Evolutionary conservation across 2,888 invertebrate species (phyloP), one percentile per base, ranked within the genome.

Genomic region (Platerodrilus igneus): DNA sequence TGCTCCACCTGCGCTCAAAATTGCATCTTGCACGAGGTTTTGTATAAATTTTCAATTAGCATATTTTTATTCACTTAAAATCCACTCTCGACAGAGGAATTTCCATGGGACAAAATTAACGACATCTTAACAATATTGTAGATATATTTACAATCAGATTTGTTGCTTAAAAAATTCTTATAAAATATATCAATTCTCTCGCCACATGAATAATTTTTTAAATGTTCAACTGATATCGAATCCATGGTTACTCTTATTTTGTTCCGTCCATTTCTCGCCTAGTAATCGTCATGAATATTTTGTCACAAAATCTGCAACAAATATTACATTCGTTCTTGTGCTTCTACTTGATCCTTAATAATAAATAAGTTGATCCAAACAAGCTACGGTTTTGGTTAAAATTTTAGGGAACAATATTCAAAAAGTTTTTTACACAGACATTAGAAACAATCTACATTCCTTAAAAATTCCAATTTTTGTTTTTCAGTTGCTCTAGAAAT

Each of bases 21-120:
- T 13, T 6, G 11, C 7, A 22, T 33, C 33, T 23, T 14, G 23
- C 10, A 33, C 15, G 33, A 23, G 7, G 16, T 7, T 8, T 33
- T 23, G 8, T 33, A 6, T 10, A 33, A 13, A 33, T 23, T 33
- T 16, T 33, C 33, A 2, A 33, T 17, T 16, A 33, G 14, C 4
- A 22, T 4, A 9, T 23, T 11, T 33, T 22, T 33, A 16, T 33
- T 33, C 2, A 33, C 9, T 15, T 22, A 33, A 33, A 33, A 33
- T 10, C 33, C 33, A 8, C 13, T 5, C 13, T 33, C 33, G 9
- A 33, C 23, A 5, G n/a, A 16, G 2, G 33, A 14, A 16, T 33
- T 33, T 15, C 33, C 33, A 14, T 33, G 33, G 5, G 23, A 33
- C 2, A 33, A 13, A 4, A 22, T 32, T 14, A 32, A 32, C 5